A percentile compares a stretch with the other conserved stretches of the same genome.
These are phyloP conservation scores for Stigmatopora nigra DNA, from an alignment of 2,113 vertebrate genomes.

Conservation along the genomic window DNA sequence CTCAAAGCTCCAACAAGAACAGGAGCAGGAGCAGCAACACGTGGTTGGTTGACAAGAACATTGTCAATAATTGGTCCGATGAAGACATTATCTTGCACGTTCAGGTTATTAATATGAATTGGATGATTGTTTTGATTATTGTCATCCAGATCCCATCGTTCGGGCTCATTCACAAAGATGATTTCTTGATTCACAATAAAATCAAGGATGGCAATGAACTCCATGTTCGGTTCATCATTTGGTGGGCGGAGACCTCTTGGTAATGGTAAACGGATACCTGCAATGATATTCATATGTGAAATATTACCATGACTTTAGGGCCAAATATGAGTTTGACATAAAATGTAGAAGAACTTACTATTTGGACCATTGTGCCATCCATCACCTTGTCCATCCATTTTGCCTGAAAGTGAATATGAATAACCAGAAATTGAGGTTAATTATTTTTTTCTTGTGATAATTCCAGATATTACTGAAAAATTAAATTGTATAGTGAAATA, in stretches of 20 bases:
- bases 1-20: neutral
- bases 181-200: conserved; percentile 2
- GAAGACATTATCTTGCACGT: neutral
- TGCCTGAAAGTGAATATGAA: neutral
- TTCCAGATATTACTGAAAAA: too few species aligned
- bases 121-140: neutral
- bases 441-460: too few species aligned
- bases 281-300: neutral
- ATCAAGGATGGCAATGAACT: conserved; percentile 2
- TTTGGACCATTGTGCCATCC: conserved; percentile 5
- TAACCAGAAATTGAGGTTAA: too few species aligned
- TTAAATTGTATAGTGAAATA: too few species aligned
- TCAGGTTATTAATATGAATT: neutral
- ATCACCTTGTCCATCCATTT: conserved; percentile 6
- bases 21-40: neutral
- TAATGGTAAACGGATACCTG: neutral
- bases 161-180: neutral
- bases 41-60: neutral
- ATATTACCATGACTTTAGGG: neutral
- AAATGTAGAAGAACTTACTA: neutral
- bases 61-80: neutral
- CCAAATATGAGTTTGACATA: neutral
- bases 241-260: conserved; percentile 2
- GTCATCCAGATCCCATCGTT: neutral
- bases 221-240: conserved; percentile 2